phyloP scores from a whole-genome alignment of 2,888 invertebrate species.

The Xanthorhoe spadicearia region DNA sequence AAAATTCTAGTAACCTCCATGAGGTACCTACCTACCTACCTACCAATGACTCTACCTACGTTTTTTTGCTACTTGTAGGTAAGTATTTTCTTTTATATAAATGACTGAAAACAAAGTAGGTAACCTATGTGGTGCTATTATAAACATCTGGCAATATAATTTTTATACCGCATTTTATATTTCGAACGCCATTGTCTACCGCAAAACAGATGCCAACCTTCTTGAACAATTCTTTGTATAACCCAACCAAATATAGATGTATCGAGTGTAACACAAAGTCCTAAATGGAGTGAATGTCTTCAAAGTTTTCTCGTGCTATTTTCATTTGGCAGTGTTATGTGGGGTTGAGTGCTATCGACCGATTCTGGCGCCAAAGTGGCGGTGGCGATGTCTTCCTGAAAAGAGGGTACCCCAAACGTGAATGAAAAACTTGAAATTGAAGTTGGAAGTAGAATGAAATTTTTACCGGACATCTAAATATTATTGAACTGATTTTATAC shows the following conservation, averaged over 20 bases:
- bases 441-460: not conserved
- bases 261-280: not conserved
- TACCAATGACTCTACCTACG: too few relatives aligned
- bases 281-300: not conserved
- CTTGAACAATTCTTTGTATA: constrained; percentile 21
- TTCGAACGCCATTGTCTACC: constrained; percentile 12
- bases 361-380: constrained; percentile 32
- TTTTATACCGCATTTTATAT: constrained; percentile 7
- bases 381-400: constrained; percentile 17
- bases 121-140: not conserved
- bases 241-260: constrained; percentile 6
- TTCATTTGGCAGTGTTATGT: constrained; percentile 18
- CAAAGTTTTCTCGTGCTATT: constrained; percentile 6
- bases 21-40: too few relatives aligned
- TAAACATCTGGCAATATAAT: constrained; percentile 6
- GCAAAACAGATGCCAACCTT: constrained; percentile 21
- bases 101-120: too few relatives aligned
- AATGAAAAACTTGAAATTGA: constrained; percentile 1
- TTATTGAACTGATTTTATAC: too few relatives aligned
- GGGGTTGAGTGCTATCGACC: constrained; percentile 32
- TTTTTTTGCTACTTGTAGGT: too few relatives aligned
- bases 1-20: too few relatives aligned
- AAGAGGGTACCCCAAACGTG: constrained; percentile 17
- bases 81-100: too few relatives aligned
- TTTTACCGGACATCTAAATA: not conserved